phyloP scores from a whole-genome alignment of 2,888 invertebrate species.

The Ophion ellenae region DNA sequence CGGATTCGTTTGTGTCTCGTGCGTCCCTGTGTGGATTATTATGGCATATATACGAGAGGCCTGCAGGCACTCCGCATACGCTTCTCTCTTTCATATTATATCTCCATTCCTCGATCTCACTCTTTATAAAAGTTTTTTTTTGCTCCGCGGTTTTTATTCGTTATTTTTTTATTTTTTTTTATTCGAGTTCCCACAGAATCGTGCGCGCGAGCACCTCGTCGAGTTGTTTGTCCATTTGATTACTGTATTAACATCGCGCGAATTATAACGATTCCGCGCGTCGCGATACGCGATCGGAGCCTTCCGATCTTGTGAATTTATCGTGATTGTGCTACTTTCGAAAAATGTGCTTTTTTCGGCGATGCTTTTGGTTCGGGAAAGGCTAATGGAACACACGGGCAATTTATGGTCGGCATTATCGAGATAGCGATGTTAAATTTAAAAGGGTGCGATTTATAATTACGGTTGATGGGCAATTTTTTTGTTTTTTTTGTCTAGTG shows the following conservation, averaged over 20 bases:
- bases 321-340: too few relatives aligned
- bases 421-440: too few relatives aligned
- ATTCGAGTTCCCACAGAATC: conserved; percentile 46
- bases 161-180: conserved; percentile 44
- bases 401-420: too few relatives aligned
- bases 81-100: neutral
- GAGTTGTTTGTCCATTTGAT: conserved; percentile 64
- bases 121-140: neutral
- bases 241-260: conserved; percentile 61
- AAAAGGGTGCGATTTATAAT: too few relatives aligned
- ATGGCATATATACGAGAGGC: conserved; percentile 17
- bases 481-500: too few relatives aligned
- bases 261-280: conserved; percentile 40
- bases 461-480: too few relatives aligned
- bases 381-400: too few relatives aligned
- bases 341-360: too few relatives aligned
- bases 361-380: too few relatives aligned
- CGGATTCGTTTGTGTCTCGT: conserved; percentile 10
- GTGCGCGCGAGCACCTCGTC: conserved; percentile 33
- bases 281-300: neutral
- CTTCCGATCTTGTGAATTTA: neutral
- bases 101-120: neutral
- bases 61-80: conserved; percentile 16
- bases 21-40: conserved; percentile 3
- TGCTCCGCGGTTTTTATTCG: conserved; percentile 1